These are phyloP conservation scores for Chlamydotis undulata DNA, from an alignment of 2,113 vertebrate species.

Conservation along the genomic window DNA sequence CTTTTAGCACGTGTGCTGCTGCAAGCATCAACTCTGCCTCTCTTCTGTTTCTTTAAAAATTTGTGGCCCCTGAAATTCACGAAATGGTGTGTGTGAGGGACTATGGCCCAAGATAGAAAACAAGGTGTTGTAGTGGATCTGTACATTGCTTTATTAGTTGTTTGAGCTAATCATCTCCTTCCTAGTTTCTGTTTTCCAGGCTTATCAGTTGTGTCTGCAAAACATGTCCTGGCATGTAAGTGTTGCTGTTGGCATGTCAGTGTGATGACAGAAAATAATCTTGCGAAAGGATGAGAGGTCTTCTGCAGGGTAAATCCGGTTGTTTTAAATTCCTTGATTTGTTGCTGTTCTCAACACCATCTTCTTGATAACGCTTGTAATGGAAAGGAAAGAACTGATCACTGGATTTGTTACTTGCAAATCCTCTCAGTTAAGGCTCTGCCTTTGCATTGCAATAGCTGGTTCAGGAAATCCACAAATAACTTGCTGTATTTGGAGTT, in stretches of 20 bases:
- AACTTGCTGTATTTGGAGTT: background rate
- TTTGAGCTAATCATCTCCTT: background rate
- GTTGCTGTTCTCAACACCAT: background rate
- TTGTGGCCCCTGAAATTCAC: background rate
- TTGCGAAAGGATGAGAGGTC: background rate
- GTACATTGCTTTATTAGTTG: fast-evolving
- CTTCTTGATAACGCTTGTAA: no score
- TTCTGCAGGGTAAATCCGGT: background rate
- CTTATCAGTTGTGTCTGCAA: background rate
- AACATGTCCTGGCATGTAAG: background rate
- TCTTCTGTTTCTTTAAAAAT: background rate
- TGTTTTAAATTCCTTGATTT: background rate
- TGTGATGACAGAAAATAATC: background rate
- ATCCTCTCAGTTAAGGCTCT: background rate
- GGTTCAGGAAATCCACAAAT: background rate
- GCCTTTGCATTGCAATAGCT: background rate
- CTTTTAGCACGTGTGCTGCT: fast-evolving
- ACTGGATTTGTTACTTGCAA: background rate
- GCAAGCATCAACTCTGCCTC: background rate
- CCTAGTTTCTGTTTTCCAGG: background rate
- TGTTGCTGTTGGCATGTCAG: background rate
- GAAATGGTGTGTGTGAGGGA: fast-evolving
- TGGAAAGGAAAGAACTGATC: background rate
- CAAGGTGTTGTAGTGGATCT: fast-evolving
- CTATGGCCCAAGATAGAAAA: fast-evolving